These are phyloP conservation scores for Trisateles emortualis DNA, from an alignment of 2,888 invertebrate genomes.

Conservation along the genomic window DNA sequence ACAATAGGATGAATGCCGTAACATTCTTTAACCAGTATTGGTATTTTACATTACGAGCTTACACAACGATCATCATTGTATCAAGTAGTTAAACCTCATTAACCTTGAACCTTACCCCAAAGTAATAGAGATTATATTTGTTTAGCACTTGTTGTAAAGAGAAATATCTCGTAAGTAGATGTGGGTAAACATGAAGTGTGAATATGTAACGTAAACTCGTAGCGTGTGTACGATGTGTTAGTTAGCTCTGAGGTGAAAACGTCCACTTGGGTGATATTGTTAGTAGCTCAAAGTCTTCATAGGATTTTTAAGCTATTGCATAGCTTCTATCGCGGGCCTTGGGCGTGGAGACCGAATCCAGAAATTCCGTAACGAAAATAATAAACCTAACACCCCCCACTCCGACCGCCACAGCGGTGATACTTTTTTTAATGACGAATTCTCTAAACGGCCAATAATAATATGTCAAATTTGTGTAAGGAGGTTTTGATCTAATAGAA, in stretches of 20 bases:
- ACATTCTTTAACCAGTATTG: constrained; percentile 18
- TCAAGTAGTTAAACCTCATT: background rate
- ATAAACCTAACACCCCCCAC: too few relatives aligned
- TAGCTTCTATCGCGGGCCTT: too few relatives aligned
- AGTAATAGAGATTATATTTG: background rate
- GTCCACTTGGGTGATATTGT: constrained; percentile 44
- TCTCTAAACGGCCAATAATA: too few relatives aligned
- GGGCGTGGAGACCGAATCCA: too few relatives aligned
- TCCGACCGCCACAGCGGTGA: too few relatives aligned
- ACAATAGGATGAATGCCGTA: too few relatives aligned
- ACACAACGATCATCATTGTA: constrained; percentile 9
- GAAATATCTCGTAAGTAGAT: constrained; percentile 22
- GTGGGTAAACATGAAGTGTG: constrained; percentile 40
- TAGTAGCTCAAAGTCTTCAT: too few relatives aligned
- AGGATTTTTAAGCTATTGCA: too few relatives aligned
- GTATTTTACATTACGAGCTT: constrained; percentile 9
- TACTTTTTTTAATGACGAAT: too few relatives aligned
- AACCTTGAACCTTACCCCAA: constrained; percentile 2
- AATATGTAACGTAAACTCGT: constrained; percentile 39
- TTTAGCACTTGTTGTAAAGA: background rate
- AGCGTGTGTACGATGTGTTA: constrained; percentile 30
- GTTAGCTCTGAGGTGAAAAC: constrained; percentile 24
- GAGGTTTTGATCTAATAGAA: too few relatives aligned
- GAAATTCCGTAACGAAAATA: too few relatives aligned
- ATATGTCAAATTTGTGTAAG: too few relatives aligned